A percentile compares a stretch with the other conserved stretches of the same genome.
phyloP scores from a whole-genome alignment of 2,888 invertebrate species.

The Punctoribates punctum region DNA sequence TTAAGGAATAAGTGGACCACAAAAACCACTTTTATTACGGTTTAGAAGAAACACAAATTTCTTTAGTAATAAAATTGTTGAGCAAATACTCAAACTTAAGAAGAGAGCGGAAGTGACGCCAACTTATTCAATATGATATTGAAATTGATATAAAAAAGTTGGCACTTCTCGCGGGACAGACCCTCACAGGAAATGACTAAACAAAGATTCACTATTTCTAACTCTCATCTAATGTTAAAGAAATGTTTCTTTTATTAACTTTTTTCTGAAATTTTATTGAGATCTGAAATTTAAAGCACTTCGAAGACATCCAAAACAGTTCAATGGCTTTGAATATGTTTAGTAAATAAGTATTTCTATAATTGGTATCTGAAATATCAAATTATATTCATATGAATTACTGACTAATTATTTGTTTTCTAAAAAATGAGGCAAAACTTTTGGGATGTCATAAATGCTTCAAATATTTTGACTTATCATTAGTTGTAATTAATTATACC shows the following conservation, averaged over 20 bases:
- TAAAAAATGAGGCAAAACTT: no score
- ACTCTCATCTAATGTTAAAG: neutral
- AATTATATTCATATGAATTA: no score
- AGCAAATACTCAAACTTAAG: neutral
- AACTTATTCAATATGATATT: slow-evolving; percentile 6
- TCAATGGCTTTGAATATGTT: no score
- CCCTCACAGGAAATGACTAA: slow-evolving; percentile 12
- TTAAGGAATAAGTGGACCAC: neutral
- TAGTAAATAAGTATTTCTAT: no score
- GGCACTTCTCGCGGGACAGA: neutral
- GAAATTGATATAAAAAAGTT: slow-evolving; percentile 12
- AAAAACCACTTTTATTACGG: neutral
- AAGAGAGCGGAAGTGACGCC: neutral
- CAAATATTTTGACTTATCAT: no score
- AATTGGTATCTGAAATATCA: no score
- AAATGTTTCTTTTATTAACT: neutral
- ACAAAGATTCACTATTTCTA: slow-evolving; percentile 10
- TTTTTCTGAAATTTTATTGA: neutral
- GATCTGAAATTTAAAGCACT: neutral
- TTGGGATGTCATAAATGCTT: no score
- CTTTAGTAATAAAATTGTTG: neutral
- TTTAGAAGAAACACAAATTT: neutral
- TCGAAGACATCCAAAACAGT: no score
- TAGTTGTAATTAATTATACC: no score
- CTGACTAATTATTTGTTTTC: no score